phyloP scores from a whole-genome alignment of 2,113 vertebrate species.

The Salminus brasiliensis region DNA sequence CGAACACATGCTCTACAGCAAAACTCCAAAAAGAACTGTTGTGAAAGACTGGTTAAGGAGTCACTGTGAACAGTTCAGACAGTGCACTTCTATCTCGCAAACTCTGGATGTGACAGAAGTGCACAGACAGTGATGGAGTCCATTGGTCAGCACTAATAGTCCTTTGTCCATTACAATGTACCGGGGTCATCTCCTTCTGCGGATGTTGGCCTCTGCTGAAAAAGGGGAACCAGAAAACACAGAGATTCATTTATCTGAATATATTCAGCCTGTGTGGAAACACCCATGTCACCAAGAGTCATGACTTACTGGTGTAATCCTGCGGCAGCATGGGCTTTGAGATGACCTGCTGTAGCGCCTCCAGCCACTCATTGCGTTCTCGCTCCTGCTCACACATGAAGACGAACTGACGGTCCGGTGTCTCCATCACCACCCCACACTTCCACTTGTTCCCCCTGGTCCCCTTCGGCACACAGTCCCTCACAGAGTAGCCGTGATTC shows the following conservation, averaged over 20 bases:
- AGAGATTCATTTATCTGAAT: background rate
- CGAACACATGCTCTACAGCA: background rate
- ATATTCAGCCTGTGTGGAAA: background rate
- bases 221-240: conserved; percentile 23
- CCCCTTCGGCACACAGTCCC: conserved; percentile 72
- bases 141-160: background rate
- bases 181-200: conserved; percentile 55
- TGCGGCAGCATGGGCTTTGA: conserved; percentile 76
- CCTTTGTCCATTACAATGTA: background rate
- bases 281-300: background rate
- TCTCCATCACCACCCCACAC: conserved; percentile 78
- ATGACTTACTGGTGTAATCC: conserved; percentile 73
- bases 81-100: background rate
- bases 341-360: conserved; percentile 78
- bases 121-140: background rate
- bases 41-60: background rate
- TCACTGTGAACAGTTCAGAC: conserved; percentile 3
- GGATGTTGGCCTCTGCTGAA: conserved; percentile 73
- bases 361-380: conserved; percentile 88
- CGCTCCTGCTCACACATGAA: conserved; percentile 85
- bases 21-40: background rate
- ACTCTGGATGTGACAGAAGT: background rate
- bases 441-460: conserved; percentile 83
- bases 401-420: conserved; percentile 81
- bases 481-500: conserved; percentile 81